Evolutionary conservation across 2,797 vertebrate species (phyloP), one percentile per base, ranked within the genome.

Genomic region (Mycteria americana): DNA sequence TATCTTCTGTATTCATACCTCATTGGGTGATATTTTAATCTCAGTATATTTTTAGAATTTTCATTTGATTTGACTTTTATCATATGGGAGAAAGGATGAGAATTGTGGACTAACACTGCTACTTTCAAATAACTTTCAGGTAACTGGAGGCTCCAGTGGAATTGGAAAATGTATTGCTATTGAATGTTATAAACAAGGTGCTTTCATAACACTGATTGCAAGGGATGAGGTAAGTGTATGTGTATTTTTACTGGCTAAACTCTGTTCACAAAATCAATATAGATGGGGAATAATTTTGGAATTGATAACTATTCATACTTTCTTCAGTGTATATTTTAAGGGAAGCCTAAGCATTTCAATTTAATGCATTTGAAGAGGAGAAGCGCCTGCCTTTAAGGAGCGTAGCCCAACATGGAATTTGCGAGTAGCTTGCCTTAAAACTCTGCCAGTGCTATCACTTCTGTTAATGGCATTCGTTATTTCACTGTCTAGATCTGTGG

Each of bases 201-300:
- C 99, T 12, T 99, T 99, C 97, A 99, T 99, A 97, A 99, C 99
- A 6, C 96, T 99, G 97, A 99, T 99, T 94, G 99, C 99, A 18
- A 98, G 99, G 63, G 98, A 99, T 95, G 99, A 99, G 99, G 99
- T 99, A 89, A 98, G 98, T 89, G 8, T 27, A 3, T 60, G 10
- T n/a, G 21, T n/a, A 21, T 79, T 69, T 50, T 84, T 95, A 35
- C 50, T 10, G 11, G n/a, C 46, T 64, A 23, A 48, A 30, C 33
- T 27, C 6, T 43, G 24, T 57, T 86, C 27, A 65, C 35, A 81
- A 56, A 76, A 31, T 46, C 25, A 33, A 2, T 46, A 43, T 53
- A 65, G 19, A 3, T 56, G 63, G 9, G 35, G 28, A 62, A 37
- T 80, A 33, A 48, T 89, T 92, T 62, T 63, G 24, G 31, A 63